Evolutionary conservation across 2,113 vertebrate species (phyloP), one percentile per base, ranked within the genome.

Genomic region (Gymnocephalus cernua): DNA sequence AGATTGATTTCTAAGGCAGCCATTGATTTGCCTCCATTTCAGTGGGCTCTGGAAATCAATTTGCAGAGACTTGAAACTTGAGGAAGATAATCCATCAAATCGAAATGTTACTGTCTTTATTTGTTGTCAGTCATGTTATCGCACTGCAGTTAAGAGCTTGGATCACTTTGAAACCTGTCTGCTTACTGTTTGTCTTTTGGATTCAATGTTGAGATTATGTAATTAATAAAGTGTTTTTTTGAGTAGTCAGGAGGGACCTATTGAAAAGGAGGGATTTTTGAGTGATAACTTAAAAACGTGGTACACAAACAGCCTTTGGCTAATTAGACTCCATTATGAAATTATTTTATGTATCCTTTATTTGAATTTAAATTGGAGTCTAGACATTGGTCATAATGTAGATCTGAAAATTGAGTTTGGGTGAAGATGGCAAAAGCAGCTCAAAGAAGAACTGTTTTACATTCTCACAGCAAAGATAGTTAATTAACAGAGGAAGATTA

Each of bases 321-420:
- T 77, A 16, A 68, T 67, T 21, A 32, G 4, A 72, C 53, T 25
- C 56, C 11, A 72, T 61, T 62, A 73, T 78, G 23, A 74, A 77
- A 68, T 58, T 3, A 58, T 68, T 29, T n/a, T 23, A 41, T 69
- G 63, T 4, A 73, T 13, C 15, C 21, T 21, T 69, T 79, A 58
- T 19, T 56, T 69, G 4, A 57, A 64, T 14, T 67, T 2, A 14
- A 45, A 62, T 57, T 48, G 27, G n/a, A 44, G 48, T 77, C 54
- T 25, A 54, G 54, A 57, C 53, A 44, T 45, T 0, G n/a, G 12
- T 19, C 4, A 7, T 27, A 11, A 51, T 57, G 38, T 48, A 18
- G 41, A 7, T 45, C 15, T 70, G 4, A 47, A 69, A 66, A 61
- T 3, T 50, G 0, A 38, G 6, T 61, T 48, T 68, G 18, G 38